Conservation (phyloP, 2,113 vertebrate species). For the Myrmecobius fasciatus region DNA sequence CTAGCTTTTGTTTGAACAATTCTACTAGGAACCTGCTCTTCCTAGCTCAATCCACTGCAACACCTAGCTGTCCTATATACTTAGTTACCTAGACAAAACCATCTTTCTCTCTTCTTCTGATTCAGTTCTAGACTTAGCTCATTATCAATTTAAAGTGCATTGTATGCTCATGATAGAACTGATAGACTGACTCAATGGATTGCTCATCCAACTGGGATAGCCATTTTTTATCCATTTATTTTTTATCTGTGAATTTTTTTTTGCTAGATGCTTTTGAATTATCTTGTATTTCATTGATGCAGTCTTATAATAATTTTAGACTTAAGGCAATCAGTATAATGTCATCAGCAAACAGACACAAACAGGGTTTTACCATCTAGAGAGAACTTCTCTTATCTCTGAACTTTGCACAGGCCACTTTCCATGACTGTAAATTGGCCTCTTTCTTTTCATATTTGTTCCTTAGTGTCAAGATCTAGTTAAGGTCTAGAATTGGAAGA, state of each 20-base stretch:
- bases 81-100: not conserved
- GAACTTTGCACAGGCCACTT: not conserved
- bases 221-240: not conserved
- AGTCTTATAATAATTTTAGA: not conserved
- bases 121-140: not conserved
- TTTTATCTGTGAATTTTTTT: not conserved
- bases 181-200: not conserved
- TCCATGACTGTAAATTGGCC: not conserved
- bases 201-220: not conserved
- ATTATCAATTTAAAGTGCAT: not conserved
- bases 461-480: not conserved
- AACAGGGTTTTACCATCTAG: not conserved
- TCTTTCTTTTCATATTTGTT: not conserved
- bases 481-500: not conserved
- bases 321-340: not conserved
- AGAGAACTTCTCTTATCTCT: not conserved
- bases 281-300: not conserved
- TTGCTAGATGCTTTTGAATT: not conserved
- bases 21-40: not conserved
- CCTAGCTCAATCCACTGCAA: not conserved
- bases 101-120: not conserved
- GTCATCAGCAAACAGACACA: not conserved
- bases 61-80: not conserved
- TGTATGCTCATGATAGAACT: not conserved
- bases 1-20: not conserved